phyloP scores from a whole-genome alignment of 2,797 vertebrate genomes.

The Sebastolobus altivelis region DNA sequence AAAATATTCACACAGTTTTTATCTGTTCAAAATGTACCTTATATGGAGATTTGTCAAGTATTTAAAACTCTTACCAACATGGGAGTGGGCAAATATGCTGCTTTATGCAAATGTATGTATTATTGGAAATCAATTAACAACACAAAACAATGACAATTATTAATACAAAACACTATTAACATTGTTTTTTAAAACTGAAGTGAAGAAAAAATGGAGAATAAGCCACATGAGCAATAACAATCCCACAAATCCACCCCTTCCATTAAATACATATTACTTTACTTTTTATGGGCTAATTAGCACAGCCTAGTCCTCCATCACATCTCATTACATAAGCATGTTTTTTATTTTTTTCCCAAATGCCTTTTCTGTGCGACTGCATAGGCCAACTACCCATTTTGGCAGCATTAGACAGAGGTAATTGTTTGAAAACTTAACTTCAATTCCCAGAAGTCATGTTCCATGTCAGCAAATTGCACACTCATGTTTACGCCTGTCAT shows the following conservation, averaged over 20 bases:
- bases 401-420: conserved; percentile 15
- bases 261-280: neutral
- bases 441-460: conserved; percentile 11
- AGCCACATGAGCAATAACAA: neutral
- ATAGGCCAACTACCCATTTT: neutral
- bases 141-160: too few species aligned
- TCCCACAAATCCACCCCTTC: neutral
- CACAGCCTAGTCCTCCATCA: neutral
- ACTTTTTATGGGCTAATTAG: neutral
- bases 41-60: too few species aligned
- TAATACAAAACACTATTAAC: too few species aligned
- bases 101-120: too few species aligned
- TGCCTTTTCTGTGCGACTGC: neutral
- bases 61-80: too few species aligned
- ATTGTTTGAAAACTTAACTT: conserved; percentile 16
- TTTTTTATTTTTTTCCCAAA: neutral
- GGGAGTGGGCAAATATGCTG: too few species aligned
- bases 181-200: neutral
- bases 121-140: too few species aligned
- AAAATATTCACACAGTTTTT: too few species aligned
- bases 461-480: conserved; percentile 1
- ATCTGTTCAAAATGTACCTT: too few species aligned
- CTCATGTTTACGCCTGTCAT: conserved; percentile 15
- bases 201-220: neutral
- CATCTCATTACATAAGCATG: neutral